Conservation (phyloP, 2,888 invertebrate species). For the Hanleya hanleyi region DNA sequence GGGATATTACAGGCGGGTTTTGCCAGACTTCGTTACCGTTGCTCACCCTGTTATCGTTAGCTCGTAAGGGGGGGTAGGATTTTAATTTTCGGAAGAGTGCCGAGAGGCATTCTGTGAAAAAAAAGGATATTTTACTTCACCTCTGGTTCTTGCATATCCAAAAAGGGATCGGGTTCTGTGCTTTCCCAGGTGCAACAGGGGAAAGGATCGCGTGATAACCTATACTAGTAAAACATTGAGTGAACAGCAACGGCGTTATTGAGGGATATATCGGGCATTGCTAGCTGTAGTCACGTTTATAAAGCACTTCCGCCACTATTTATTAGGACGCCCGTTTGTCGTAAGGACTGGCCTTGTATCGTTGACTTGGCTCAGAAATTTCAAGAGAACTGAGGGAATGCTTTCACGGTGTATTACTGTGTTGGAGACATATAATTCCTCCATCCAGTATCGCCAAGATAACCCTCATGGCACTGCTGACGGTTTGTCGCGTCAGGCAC, state of each 20-base stretch:
- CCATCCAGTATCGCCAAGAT: conserved; percentile 24
- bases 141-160: conserved; percentile 36
- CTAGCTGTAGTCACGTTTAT: conserved; percentile 39
- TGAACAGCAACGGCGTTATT: conserved; percentile 32
- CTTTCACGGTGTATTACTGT: conserved; percentile 29
- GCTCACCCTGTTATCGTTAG: conserved; percentile 8
- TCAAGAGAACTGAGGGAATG: conserved; percentile 33
- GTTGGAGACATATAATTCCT: conserved; percentile 22
- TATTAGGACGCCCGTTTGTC: conserved; percentile 37
- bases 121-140: conserved; percentile 1
- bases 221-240: conserved; percentile 37
- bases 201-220: conserved; percentile 40
- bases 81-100: conserved; percentile 29
- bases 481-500: conserved; percentile 16
- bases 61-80: conserved; percentile 21
- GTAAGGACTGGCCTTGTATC: conserved; percentile 47
- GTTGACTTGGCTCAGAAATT: conserved; percentile 32
- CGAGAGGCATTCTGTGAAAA: conserved; percentile 30
- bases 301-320: conserved; percentile 43
- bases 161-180: conserved; percentile 38
- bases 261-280: conserved; percentile 35
- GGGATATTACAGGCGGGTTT: conserved; percentile 32
- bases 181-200: conserved; percentile 40
- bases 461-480: conserved; percentile 25
- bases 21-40: not conserved